Base-by-base conservation (phyloP, 2,113 vertebrate genomes). In the Atractosteus spatula region DNA sequence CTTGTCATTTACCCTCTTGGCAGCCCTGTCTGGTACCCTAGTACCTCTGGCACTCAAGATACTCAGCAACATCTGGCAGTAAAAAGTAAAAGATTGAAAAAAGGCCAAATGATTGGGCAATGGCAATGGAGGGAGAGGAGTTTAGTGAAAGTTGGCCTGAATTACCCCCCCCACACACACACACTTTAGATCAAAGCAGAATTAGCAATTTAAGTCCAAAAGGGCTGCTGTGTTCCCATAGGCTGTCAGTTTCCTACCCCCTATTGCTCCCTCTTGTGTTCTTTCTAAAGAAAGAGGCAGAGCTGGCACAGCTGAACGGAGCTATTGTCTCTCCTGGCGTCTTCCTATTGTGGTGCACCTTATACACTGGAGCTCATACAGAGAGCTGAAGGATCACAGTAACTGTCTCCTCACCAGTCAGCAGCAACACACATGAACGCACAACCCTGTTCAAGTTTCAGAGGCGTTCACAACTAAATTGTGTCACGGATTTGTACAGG, bases 221-320 rank as follows among this genome's bases (percentile, higher is more conserved):
- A 85, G 67, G 77, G 80, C 83, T 87, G 90, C 86, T 89, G 86
- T 85, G 88, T 90, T 90, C 88, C 88, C 88, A 90, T 87, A 83
- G 84, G 79, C 82, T 80, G 72, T 81, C 79, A 73, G 80, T 82
- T 79, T 71, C 76, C 68, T 45, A 64, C 72, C 70, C 66, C 75
- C 59, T 67, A 71, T 62, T 63, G 78, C 78, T 74, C 76, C 70
- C 69, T 76, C 79, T 76, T 81, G 43, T 69, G 13, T 72, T 76
- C 75, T 68, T 68, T 51, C 74, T 74, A 71, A 76, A 74, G 71
- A 65, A 43, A 59, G 11, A 59, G 56, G 56, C 78, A 74, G 70
- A 77, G 77, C 79, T 81, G 72, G 62, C 64, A 71, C 59, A 56
- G 74, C 75, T 73, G 83, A 83, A 86, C 86, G 89, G 87, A 71